phyloP scores from a whole-genome alignment of 2,888 invertebrate genomes.

The Scrobipalpa atriplicella region DNA sequence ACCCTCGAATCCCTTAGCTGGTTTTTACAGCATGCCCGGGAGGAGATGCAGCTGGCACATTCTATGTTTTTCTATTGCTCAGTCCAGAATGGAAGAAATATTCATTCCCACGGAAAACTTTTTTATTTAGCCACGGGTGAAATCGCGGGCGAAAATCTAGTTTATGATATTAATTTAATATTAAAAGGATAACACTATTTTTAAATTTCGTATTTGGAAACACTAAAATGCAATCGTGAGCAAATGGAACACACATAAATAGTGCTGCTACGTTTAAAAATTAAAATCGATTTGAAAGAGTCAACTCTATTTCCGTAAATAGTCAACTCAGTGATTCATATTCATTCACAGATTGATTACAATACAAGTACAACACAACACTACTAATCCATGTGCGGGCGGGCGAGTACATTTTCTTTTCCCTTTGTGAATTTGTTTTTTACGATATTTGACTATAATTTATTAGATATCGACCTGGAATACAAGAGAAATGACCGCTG shows the following conservation, averaged over 20 bases:
- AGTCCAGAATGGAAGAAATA: too few relatives aligned
- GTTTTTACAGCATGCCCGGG: too few relatives aligned
- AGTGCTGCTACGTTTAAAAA: not conserved
- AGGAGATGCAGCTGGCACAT: too few relatives aligned
- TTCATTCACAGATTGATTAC: not conserved
- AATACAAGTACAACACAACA: not conserved
- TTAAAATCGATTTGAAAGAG: not conserved
- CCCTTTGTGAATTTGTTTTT: slow-evolving; percentile 50
- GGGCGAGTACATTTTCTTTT: slow-evolving; percentile 37
- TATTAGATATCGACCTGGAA: slow-evolving; percentile 36
- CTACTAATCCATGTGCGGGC: slow-evolving; percentile 34
- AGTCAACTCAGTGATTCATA: not conserved
- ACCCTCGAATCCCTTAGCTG: too few relatives aligned
- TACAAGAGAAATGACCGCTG: slow-evolving; percentile 84
- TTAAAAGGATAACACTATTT: too few relatives aligned
- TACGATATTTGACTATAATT: slow-evolving; percentile 35
- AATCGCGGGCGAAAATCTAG: too few relatives aligned
- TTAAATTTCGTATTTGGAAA: not conserved
- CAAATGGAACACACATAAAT: not conserved
- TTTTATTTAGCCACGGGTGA: too few relatives aligned
- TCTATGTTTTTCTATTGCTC: too few relatives aligned
- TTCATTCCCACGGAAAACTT: too few relatives aligned
- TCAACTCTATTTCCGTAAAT: not conserved
- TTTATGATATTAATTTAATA: too few relatives aligned
- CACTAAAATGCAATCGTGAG: not conserved